Evolutionary conservation across 1,140 invertebrate species (phyloP).

Genomic region (Galleria mellonella): DNA sequence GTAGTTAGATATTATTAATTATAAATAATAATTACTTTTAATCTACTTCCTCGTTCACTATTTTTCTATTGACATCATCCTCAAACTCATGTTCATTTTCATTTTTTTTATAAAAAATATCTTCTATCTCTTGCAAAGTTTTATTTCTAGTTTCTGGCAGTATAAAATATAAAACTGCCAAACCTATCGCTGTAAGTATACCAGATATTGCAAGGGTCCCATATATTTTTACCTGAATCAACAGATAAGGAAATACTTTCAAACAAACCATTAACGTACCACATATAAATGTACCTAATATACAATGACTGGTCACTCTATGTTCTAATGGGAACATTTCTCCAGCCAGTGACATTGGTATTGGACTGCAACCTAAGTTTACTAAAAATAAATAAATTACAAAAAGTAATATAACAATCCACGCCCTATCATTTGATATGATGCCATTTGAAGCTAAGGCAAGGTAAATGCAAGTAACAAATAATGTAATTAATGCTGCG

Average conservation of each 20-base stretch:
- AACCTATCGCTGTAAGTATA: conserved; percentile 15
- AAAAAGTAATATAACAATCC: conserved; percentile 36
- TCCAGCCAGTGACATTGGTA: conserved; percentile 46
- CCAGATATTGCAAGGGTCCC: conserved; percentile 45
- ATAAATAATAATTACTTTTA: no score
- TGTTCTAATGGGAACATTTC: conserved; percentile 49
- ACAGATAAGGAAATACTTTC: conserved; percentile 39
- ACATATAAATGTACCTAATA: conserved; percentile 29
- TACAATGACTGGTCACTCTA: conserved; percentile 34
- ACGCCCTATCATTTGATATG: conserved; percentile 26
- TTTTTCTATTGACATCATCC: neutral
- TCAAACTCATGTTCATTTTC: conserved; percentile 7
- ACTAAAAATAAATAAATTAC: conserved; percentile 40
- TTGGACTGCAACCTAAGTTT: conserved; percentile 50
- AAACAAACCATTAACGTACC: conserved; percentile 25
- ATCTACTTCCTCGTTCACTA: neutral
- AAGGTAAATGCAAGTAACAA: conserved; percentile 28
- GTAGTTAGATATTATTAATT: no score
- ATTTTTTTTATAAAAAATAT: conserved; percentile 39
- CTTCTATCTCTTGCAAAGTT: conserved; percentile 50
- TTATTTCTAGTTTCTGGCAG: conserved; percentile 51
- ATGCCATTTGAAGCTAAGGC: conserved; percentile 23
- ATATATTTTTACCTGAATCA: conserved; percentile 34
- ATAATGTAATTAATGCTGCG: conserved; percentile 23
- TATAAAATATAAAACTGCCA: conserved; percentile 31